Percentiles rank a stretch among this genome's conserved stretches.
phyloP scores from a whole-genome alignment of 1,140 invertebrate species.

The Cephus cinctus region DNA sequence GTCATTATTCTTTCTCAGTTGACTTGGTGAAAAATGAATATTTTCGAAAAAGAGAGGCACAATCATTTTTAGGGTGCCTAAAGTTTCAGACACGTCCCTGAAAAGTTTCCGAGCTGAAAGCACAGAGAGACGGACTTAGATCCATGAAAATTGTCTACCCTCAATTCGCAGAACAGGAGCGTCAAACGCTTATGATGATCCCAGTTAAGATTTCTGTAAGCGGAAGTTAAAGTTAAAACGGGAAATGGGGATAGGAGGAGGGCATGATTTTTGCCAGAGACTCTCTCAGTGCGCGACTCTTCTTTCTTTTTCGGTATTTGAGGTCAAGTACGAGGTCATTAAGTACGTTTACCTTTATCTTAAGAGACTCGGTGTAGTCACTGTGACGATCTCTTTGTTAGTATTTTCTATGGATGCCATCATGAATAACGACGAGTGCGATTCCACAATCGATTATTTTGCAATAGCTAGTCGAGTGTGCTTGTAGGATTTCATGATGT shows the following conservation, averaged over 20 bases:
- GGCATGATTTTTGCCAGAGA: too few relatives aligned
- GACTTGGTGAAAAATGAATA: too few relatives aligned
- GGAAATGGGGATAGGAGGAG: too few relatives aligned
- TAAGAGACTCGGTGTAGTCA: neutral
- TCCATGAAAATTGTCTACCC: neutral
- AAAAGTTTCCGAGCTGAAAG: neutral
- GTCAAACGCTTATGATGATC: neutral
- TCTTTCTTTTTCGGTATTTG: too few relatives aligned
- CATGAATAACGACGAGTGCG: neutral
- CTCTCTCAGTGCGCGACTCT: too few relatives aligned
- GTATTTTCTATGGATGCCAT: neutral
- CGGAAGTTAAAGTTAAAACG: neutral
- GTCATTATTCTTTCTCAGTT: neutral
- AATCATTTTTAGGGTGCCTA: too few relatives aligned
- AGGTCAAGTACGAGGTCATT: neutral
- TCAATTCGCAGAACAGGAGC: neutral
- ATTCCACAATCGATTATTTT: neutral
- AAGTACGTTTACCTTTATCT: neutral
- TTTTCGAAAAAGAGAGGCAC: too few relatives aligned
- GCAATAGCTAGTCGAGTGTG: neutral
- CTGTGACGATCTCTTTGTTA: neutral
- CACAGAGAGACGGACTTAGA: conserved; percentile 1
- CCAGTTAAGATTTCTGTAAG: neutral
- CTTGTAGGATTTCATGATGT: too few relatives aligned
- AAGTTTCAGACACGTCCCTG: neutral